phyloP scores from a whole-genome alignment of 2,888 invertebrate species.

The Ptychoptera contaminata region DNA sequence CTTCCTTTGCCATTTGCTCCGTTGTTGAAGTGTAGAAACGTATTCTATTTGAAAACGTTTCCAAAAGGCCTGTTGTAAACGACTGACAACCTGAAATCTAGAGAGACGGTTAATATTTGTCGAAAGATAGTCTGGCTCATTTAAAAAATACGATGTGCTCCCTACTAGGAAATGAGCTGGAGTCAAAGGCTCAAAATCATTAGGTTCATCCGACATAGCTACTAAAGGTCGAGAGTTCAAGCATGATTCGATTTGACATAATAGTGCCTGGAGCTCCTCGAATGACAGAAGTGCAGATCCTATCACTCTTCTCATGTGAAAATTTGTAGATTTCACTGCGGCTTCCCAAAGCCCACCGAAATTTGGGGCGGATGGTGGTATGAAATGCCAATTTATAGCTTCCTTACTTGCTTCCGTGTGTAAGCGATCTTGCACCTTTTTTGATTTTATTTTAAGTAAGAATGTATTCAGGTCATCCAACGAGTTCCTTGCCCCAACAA shows the following conservation, averaged over 20 bases:
- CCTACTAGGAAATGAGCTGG: constrained; percentile 12
- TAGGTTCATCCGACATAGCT: too few relatives aligned
- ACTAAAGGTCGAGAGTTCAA: constrained; percentile 16
- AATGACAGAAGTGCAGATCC: constrained; percentile 13
- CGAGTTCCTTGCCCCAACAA: too few relatives aligned
- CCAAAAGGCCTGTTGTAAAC: constrained; percentile 15
- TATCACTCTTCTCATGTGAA: constrained; percentile 14
- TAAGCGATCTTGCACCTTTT: too few relatives aligned
- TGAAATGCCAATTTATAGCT: constrained; percentile 19
- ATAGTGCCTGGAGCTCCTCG: constrained; percentile 15
- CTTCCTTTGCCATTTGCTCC: constrained; percentile 14
- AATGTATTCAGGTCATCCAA: too few relatives aligned
- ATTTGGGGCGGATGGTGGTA: constrained; percentile 19
- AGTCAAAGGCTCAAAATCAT: constrained; percentile 1
- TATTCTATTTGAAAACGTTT: constrained; percentile 15
- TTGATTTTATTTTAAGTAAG: too few relatives aligned
- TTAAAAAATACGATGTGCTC: not conserved
- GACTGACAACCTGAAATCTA: constrained; percentile 16
- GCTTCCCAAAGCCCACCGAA: constrained; percentile 23
- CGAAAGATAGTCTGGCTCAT: too few relatives aligned
- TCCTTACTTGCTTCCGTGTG: too few relatives aligned
- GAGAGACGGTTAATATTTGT: too few relatives aligned
- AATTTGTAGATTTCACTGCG: constrained; percentile 18
- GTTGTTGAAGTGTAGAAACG: constrained; percentile 12
- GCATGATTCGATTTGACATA: constrained; percentile 14